phyloP scores from a whole-genome alignment of 2,888 invertebrate genomes.

The Diaperis boleti region DNA sequence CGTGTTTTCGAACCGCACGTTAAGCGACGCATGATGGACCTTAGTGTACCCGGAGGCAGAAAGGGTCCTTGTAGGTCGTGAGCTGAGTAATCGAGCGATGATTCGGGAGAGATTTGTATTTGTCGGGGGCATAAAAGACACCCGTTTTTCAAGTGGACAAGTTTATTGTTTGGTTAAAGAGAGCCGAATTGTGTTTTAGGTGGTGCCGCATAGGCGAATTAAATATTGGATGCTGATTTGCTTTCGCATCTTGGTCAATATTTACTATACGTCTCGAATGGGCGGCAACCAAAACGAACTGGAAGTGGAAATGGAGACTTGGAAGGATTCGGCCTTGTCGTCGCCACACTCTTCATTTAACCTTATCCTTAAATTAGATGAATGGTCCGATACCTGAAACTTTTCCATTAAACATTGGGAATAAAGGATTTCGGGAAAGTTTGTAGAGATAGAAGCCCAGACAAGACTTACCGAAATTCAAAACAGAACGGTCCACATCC shows the following conservation, averaged over 20 bases:
- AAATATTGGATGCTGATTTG: conserved; percentile 14
- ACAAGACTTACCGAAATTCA: too few species aligned
- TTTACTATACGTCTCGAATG: conserved; percentile 3
- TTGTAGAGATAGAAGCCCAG: too few species aligned
- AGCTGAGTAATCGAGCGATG: conserved; percentile 12
- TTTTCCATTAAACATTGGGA: too few species aligned
- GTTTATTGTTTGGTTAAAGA: not conserved
- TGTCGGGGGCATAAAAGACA: not conserved
- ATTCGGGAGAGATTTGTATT: conserved; percentile 19
- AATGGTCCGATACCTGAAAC: too few species aligned
- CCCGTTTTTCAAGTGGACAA: conserved; percentile 6
- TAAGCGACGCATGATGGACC: conserved; percentile 16
- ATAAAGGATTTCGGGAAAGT: too few species aligned
- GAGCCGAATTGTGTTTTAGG: conserved; percentile 4
- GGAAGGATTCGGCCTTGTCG: too few species aligned
- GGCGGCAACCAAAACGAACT: too few species aligned
- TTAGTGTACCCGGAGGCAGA: not conserved
- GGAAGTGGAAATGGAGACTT: too few species aligned
- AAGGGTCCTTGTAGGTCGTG: conserved; percentile 2
- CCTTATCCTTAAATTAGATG: too few species aligned
- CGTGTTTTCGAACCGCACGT: not conserved
- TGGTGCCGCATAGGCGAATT: conserved; percentile 13
- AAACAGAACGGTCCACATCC: too few species aligned
- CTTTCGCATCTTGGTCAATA: conserved; percentile 11
- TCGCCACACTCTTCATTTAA: too few species aligned